A percentile compares a stretch with the other conserved stretches of the same genome.
These are phyloP conservation scores for Andrena cerasifolii DNA, from an alignment of 1,140 invertebrate genomes.

Conservation along the genomic window DNA sequence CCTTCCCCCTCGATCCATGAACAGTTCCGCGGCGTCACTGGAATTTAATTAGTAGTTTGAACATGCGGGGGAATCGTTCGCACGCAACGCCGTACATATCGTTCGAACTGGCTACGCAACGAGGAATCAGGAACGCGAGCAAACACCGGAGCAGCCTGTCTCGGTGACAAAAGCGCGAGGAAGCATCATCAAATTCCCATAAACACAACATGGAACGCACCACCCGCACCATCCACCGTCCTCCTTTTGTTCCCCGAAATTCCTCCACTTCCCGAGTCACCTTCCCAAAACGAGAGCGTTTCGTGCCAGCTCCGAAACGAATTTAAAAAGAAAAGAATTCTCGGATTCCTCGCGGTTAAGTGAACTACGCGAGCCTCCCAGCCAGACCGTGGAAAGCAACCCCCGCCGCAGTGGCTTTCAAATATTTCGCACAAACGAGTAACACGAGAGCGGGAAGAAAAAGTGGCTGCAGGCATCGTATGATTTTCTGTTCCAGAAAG, in stretches of 20 bases:
- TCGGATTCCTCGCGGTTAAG: not conserved
- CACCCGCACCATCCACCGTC: no score
- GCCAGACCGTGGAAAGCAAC: not conserved
- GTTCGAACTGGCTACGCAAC: not conserved
- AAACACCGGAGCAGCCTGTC: not conserved
- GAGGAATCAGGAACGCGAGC: not conserved
- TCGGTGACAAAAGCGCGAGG: not conserved
- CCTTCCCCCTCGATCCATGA: not conserved
- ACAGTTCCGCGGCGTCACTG: not conserved
- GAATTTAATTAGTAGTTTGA: slow-evolving; percentile 37
- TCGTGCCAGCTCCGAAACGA: not conserved
- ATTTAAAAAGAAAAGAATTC: not conserved
- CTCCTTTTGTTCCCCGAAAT: not conserved
- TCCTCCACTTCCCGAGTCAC: not conserved
- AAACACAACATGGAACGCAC: not conserved
- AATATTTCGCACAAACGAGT: slow-evolving; percentile 2
- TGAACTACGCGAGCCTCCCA: not conserved
- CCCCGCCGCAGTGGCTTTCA: not conserved
- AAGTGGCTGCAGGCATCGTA: not conserved
- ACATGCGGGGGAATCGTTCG: not conserved
- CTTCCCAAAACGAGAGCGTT: no score
- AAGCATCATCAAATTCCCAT: not conserved
- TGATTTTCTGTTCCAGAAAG: not conserved
- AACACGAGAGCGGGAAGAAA: not conserved
- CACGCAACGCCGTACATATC: not conserved